Evolutionary conservation across 2,797 vertebrate genomes (phyloP).

Genomic region (Danio albolineatus): DNA sequence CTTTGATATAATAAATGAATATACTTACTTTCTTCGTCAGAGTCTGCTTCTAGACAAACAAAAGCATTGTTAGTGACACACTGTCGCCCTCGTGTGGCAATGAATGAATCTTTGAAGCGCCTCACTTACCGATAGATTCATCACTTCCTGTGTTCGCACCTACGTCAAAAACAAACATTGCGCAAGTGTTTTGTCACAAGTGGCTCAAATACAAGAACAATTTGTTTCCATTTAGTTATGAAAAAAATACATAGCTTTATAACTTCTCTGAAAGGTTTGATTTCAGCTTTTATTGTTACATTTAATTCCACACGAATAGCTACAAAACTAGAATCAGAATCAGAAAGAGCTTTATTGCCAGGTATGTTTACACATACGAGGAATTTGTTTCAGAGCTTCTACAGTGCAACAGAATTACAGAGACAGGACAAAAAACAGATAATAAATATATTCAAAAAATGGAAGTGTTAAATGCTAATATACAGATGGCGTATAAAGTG

Average conservation of each 20-base stretch:
- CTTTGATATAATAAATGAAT: neutral
- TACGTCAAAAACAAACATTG: conserved; percentile 20
- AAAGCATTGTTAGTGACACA: neutral
- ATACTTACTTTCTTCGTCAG: neutral
- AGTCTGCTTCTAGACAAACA: conserved; percentile 11
- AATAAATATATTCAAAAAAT: too few relatives aligned
- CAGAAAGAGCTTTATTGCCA: too few relatives aligned
- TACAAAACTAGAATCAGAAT: too few relatives aligned
- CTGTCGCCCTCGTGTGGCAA: conserved; percentile 14
- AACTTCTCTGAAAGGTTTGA: neutral
- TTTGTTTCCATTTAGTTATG: neutral
- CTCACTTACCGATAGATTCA: neutral
- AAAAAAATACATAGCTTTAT: neutral
- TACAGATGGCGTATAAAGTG: too few relatives aligned
- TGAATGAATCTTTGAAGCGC: too few relatives aligned
- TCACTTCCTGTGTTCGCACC: neutral
- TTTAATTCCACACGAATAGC: too few relatives aligned
- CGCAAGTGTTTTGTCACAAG: neutral
- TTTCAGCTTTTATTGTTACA: too few relatives aligned
- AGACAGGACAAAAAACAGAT: too few relatives aligned
- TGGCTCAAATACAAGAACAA: neutral
- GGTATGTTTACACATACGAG: too few relatives aligned
- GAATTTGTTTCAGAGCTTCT: too few relatives aligned
- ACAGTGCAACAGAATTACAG: too few relatives aligned
- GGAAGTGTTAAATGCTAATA: too few relatives aligned